These are phyloP conservation scores for Plectropomus leopardus DNA, from an alignment of 2,113 vertebrate species.

Conservation along the genomic window DNA sequence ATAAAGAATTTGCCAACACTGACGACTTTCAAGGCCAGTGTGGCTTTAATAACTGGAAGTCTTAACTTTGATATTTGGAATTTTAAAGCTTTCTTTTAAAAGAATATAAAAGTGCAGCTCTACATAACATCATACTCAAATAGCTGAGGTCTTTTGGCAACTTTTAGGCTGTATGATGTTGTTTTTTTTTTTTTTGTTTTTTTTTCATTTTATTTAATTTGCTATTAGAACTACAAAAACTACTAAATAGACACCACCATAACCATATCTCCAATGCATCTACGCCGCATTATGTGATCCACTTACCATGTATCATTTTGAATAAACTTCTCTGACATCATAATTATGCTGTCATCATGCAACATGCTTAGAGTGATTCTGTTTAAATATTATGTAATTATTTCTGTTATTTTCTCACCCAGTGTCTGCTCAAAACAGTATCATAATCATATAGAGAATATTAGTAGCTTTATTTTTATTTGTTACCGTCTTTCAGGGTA, in stretches of 20 bases:
- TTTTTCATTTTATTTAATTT: constrained; percentile 24
- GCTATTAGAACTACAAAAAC: not conserved
- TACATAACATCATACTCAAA: constrained; percentile 33
- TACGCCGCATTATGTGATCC: constrained; percentile 14
- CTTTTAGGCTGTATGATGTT: no score
- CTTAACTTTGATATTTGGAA: constrained; percentile 15
- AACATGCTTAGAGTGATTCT: constrained; percentile 36
- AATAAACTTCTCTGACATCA: constrained; percentile 4
- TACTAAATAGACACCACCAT: not conserved
- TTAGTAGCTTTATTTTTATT: constrained; percentile 56
- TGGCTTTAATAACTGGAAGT: constrained; percentile 8
- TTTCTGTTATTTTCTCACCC: constrained; percentile 45
- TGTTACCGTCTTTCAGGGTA: constrained; percentile 65
- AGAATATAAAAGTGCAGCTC: not conserved
- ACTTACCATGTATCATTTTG: constrained; percentile 18
- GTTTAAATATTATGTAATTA: constrained; percentile 61
- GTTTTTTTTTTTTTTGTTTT: constrained; percentile 4
- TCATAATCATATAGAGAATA: constrained; percentile 57
- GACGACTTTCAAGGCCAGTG: not conserved
- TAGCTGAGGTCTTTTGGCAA: not conserved
- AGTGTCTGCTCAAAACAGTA: constrained; percentile 46
- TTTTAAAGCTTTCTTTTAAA: constrained; percentile 6
- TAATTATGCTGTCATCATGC: constrained; percentile 44
- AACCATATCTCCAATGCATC: not conserved
- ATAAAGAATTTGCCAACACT: not conserved